Base-by-base conservation (phyloP, 1,140 invertebrate genomes). In the Cotesia glomerata region DNA sequence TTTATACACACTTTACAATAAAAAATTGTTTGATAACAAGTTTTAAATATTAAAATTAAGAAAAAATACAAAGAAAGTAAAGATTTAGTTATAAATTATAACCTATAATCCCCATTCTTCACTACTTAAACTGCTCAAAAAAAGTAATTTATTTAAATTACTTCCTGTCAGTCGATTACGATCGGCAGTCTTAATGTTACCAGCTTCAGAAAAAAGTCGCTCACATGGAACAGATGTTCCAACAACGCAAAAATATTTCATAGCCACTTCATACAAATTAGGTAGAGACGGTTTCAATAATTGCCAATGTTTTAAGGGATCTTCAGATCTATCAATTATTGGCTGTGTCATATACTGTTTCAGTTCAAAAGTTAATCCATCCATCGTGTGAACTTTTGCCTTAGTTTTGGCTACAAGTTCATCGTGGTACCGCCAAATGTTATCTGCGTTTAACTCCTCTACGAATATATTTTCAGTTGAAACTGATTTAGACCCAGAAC, bases 151-250 rank as follows among this genome's bases (percentile, higher is more conserved):
- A 18, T 73, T 51, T 59, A 73, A 69, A 62, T 69, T 36, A 5
- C 32, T 52, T 13, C 72, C 72, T 3, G 54, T 61, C 4, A 69
- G 64, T 4, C 72, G 49, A 59, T 52, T 73, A 32, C 72, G 64
- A 49, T 62, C 34, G 3, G 68, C 65, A 52, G 56, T 62, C 62
- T 73, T 69, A 18, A 73, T 69, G 14, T 45, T 34, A 34, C 72
- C 77, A 39, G 81, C 80, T 74, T 85, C 80, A 4, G 83, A 85
- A 76, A 86, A 85, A 13, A 84, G 75, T 39, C 81, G 68, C 77
- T 86, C 81, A 49, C 77, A 81, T 54, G 82, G 79, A 7, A 86
- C 82, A 39, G 81, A 84, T 14, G 78, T 54, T 76, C 18, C 82
- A 35, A 84, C 80, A 26, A 82, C 76, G 9, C 77, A 74, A 9